Evolutionary conservation across 2,113 vertebrate genomes (phyloP), one percentile per base, ranked within the genome.

Genomic region (Engystomops pustulosus): DNA sequence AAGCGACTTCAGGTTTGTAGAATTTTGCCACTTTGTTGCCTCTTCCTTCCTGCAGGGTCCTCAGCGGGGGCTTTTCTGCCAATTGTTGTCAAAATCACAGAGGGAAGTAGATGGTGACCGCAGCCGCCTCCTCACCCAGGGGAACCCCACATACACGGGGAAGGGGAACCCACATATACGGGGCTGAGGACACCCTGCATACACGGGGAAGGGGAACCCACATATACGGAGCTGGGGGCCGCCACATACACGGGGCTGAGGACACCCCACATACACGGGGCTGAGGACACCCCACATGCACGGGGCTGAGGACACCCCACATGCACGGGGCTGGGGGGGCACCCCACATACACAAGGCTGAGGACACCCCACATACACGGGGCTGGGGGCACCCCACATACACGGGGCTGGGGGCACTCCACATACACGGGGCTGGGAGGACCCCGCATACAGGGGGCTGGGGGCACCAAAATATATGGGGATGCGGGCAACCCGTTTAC

Each of bases 91-190:
- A 80, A 72, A 76, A 75, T 67, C 55, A 38, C 60, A 75, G 87
- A 76, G 89, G 89, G 89, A 91, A 90, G 89, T 88, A 88, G 87
- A 86, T 65, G 11, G 3, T 87, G 87, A 90, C 88, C 15, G 89
- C 88, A 90, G 90, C 87, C 86, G 88, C 90, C 88, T 90, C 88
- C 87, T 90, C 90, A 91, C 89, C 90, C 89, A 25, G 58, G 4
- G 23, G 5, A 27, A 15, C 4, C 3, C 58, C 55, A 4, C 6
- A 11, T 9, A 25, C 7, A 10, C 6, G 5, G 25, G 12, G 12
- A 17, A 27, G 2, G 27, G 60, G 60, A 14, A n/a, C n/a, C n/a
- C n/a, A n/a, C n/a, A n/a, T n/a, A n/a, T n/a, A n/a, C 1, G 12
- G 58, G 4, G 25, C 25, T 12, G 58, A n/a, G n/a, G n/a, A n/a